Base-by-base conservation (phyloP, 2,113 vertebrate genomes). In the Hyperoodon ampullatus region DNA sequence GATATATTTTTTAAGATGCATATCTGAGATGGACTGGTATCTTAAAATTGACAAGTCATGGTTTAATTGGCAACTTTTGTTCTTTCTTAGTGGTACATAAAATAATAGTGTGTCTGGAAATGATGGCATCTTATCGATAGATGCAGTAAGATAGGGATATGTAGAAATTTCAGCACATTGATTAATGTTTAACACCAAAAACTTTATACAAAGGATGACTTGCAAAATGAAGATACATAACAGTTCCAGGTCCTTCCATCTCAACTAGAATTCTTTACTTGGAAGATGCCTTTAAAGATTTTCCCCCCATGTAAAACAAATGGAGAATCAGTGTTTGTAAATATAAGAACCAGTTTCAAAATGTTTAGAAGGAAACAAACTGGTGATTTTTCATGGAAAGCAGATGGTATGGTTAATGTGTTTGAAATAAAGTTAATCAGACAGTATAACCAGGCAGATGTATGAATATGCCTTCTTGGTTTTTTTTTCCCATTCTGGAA, bases 381-480 rank as follows among this genome's bases (percentile, higher is more conserved):
- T 53, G 77, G 42, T 94, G 87, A 39, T 50, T 92, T 91, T 92
- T 94, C 77, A 72, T 90, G 72, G 58, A 70, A 47, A 44, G 35
- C 78, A 81, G 47, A 60, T 83, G 87, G 30, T 86, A 42, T 80
- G 30, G 39, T 84, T 85, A 86, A 85, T 82, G 72, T 33, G 42
- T 92, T 80, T 84, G 81, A 80, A 12, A 74, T 68, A 74, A 85
- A 94, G 75, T 88, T 89, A 88, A 84, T 93, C 42, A 80, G 71
- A 68, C 26, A 82, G 30, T 44, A 16, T 60, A 90, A 83, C 14
- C 83, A 63, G 77, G 60, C 18, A 35, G 71, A 71, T 91, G 3
- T 61, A 70, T 24, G 66, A 55, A 24, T 81, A 28, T 66, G 30
- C 26, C 55, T 58, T 80, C 78, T 85, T 47, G 33, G 11, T 61